These are phyloP conservation scores for Linnaemya vulpina DNA, from an alignment of 2,888 invertebrate species.

Conservation along the genomic window DNA sequence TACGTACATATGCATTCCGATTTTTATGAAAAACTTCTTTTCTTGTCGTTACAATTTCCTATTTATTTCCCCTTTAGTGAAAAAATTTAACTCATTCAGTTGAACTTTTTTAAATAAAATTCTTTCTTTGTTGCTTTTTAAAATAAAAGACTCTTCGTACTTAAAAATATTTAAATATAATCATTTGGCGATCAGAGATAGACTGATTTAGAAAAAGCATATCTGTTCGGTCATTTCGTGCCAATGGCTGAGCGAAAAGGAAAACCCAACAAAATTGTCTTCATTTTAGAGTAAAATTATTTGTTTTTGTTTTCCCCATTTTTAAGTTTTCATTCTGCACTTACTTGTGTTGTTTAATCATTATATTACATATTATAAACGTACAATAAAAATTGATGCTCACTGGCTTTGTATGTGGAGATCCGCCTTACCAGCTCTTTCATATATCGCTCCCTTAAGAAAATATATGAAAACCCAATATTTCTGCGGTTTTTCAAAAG, in stretches of 20 bases:
- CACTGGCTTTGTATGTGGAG: constrained; percentile 17
- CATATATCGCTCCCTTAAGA: background rate
- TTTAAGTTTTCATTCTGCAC: constrained; percentile 2
- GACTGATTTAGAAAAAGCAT: constrained; percentile 77
- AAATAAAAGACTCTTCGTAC: constrained; percentile 59
- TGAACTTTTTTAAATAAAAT: constrained; percentile 55
- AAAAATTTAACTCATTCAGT: constrained; percentile 41
- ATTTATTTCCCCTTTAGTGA: constrained; percentile 59
- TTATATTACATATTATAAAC: constrained; percentile 20
- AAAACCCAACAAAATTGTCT: constrained; percentile 51
- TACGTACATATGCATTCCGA: constrained; percentile 6
- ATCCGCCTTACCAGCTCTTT: constrained; percentile 6
- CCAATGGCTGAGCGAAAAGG: constrained; percentile 68
- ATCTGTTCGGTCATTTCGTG: constrained; percentile 71
- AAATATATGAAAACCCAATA: background rate
- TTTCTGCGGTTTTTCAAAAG: too few species aligned
- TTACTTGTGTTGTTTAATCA: constrained; percentile 20
- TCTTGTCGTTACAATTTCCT: constrained; percentile 40
- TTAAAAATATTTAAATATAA: constrained; percentile 79
- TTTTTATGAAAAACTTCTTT: constrained; percentile 30
- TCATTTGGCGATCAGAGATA: constrained; percentile 83
- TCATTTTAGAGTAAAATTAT: constrained; percentile 36
- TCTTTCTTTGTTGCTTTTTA: constrained; percentile 53
- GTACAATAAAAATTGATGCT: constrained; percentile 31
- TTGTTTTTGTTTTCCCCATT: constrained; percentile 8